Evolutionary conservation across 2,888 invertebrate genomes (phyloP).

Genomic region (Tribolium freemani): DNA sequence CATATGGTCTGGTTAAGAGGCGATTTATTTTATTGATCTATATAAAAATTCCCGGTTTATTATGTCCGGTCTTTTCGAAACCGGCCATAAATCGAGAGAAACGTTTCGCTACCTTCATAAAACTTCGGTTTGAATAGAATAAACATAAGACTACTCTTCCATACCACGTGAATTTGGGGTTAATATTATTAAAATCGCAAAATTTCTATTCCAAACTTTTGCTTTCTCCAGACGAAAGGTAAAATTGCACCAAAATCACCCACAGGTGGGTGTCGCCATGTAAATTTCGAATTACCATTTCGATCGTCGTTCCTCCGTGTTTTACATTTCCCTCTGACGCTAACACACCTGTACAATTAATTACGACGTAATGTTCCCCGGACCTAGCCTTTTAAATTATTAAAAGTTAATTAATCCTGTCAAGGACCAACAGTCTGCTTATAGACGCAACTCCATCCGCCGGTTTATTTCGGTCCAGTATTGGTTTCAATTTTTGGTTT

Average conservation of each 20-base stretch:
- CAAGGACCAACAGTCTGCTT: conserved; percentile 29
- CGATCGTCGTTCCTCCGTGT: background rate
- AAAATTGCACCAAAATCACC: background rate
- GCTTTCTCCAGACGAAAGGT: background rate
- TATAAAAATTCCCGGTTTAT: background rate
- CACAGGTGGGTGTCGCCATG: conserved; percentile 17
- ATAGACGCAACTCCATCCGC: conserved; percentile 23
- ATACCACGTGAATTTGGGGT: background rate
- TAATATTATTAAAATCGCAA: background rate
- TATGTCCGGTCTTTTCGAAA: background rate
- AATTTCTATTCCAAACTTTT: background rate
- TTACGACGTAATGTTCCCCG: conserved; percentile 8
- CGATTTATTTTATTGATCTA: background rate
- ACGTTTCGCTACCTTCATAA: background rate
- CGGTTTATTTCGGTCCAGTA: conserved; percentile 9
- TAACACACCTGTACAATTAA: conserved; percentile 6
- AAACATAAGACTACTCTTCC: background rate
- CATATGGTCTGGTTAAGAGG: background rate
- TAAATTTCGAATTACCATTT: conserved; percentile 1
- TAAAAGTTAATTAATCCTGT: conserved; percentile 41
- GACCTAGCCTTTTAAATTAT: conserved; percentile 37
- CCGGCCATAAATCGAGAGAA: background rate
- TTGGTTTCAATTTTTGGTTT: conserved; percentile 24
- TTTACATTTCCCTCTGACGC: background rate
- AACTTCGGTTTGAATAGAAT: background rate